Base-by-base conservation (phyloP, 92 coral and sea anemone species). In the Porites rus region DNA sequence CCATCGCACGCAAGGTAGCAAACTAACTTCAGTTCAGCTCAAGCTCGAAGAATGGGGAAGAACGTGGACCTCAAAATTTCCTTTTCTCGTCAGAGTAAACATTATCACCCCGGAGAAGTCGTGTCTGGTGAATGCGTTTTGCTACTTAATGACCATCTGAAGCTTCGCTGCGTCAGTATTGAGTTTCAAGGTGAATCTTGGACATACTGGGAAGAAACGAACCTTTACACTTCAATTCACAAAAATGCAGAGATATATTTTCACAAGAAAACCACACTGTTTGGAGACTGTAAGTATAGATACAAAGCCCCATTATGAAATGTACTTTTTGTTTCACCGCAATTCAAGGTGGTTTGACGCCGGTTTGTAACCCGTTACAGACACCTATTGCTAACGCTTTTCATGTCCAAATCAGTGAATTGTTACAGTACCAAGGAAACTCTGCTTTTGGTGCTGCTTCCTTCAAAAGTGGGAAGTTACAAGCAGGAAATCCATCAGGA, bases 151-250 rank as follows among this genome's bases (percentile, higher is more conserved):
- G 98, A 94, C 79, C 83, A 70, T 13, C 50, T 94, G 74, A 94
- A 94, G 51, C 91, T 94, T 74, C 95, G 95, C 12, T 90, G 91
- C 56, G 89, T 94, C n/a, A 80, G 84, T 65, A 77, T 94, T 18
- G 98, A 94, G 85, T 94, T 94, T 52, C 92, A 92, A 53, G 98
- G 98, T 18, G 98, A 94, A 69, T 93, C 98, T 9, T 90, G 94
- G 88, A 94, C 98, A 2, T 87, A 74, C 77, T 94, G 98, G 98
- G 94, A 94, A 51, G 95, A 94, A 54, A 92, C 88, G 31, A 94
- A 94, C 21, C 56, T 90, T 60, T 94, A 94, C 78, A 94, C 95
- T 10, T 79, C 91, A 53, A 80, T 95, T 0, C 98, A 94, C 65
- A 94, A 92, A 86, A 93, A 94, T 77, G 93, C 93, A 76, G 95